Evolutionary conservation across 2,113 vertebrate species (phyloP).

Genomic region (Malurus alboscapulatus): DNA sequence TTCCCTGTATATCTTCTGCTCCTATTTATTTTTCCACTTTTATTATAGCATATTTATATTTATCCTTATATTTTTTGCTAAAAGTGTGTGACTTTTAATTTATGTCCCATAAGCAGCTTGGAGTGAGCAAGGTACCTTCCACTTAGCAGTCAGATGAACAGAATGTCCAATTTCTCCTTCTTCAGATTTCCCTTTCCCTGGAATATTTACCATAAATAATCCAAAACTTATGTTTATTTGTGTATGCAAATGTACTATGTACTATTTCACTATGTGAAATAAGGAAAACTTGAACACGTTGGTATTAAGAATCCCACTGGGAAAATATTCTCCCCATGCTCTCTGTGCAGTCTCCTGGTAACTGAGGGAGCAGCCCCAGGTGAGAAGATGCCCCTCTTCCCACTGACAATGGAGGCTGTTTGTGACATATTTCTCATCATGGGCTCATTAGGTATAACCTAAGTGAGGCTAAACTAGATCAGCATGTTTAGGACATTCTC

Average conservation of each 20-base stretch:
- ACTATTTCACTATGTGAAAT: neutral
- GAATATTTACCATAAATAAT: neutral
- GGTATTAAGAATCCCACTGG: neutral
- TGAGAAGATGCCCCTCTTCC: neutral
- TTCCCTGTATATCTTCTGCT: neutral
- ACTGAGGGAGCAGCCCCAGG: neutral
- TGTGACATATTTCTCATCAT: neutral
- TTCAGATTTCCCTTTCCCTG: neutral
- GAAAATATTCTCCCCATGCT: neutral
- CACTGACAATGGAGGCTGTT: neutral
- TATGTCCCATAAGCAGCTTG: neutral
- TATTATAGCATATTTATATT: neutral
- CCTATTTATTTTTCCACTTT: neutral
- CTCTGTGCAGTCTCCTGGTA: neutral
- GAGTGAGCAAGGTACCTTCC: neutral
- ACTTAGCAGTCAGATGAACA: neutral
- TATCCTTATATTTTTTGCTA: neutral
- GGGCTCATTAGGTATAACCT: neutral
- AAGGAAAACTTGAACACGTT: neutral
- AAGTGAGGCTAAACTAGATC: neutral
- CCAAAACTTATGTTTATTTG: neutral
- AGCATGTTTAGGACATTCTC: accelerated
- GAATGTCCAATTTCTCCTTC: neutral
- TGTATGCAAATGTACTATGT: too few relatives aligned
- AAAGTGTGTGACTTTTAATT: neutral